A percentile compares a stretch with the other conserved stretches of the same genome.
phyloP scores from a whole-genome alignment of 2,797 vertebrate genomes.

The Octomys mimax region DNA sequence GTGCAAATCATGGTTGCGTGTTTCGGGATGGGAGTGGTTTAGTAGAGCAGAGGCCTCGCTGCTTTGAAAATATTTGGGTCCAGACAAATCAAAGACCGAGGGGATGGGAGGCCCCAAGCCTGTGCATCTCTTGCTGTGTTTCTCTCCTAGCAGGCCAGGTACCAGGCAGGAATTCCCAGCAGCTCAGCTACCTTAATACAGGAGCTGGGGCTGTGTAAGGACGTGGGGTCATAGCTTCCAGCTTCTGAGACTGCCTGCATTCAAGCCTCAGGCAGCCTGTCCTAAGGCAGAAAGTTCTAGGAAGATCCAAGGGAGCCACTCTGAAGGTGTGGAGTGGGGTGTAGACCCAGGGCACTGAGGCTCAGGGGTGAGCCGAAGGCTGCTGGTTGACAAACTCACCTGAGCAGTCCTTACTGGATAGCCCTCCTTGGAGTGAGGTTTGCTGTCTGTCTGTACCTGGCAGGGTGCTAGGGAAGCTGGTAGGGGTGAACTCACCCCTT shows the following conservation, averaged over 20 bases:
- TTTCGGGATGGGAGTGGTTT: background rate
- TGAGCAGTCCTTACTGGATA: background rate
- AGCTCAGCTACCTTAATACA: background rate
- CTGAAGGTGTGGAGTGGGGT: background rate
- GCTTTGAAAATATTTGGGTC: background rate
- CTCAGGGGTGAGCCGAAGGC: background rate
- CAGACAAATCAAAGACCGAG: background rate
- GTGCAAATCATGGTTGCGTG: background rate
- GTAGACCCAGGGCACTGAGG: background rate
- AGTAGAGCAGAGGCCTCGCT: background rate
- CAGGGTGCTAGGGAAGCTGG: background rate
- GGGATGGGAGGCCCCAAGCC: background rate
- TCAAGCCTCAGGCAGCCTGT: background rate
- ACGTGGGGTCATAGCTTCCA: background rate
- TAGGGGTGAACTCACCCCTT: background rate
- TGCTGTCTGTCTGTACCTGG: background rate
- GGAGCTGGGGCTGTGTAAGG: accelerated
- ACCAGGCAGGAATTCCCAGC: background rate
- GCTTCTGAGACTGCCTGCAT: background rate
- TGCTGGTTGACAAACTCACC: background rate
- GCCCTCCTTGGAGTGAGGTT: background rate
- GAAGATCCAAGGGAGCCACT: background rate
- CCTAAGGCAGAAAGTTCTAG: background rate
- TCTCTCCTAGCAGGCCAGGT: background rate
- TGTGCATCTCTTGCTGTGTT: accelerated